Conservation (phyloP, 2,888 invertebrate species). For the Drosophila paranaensis region DNA sequence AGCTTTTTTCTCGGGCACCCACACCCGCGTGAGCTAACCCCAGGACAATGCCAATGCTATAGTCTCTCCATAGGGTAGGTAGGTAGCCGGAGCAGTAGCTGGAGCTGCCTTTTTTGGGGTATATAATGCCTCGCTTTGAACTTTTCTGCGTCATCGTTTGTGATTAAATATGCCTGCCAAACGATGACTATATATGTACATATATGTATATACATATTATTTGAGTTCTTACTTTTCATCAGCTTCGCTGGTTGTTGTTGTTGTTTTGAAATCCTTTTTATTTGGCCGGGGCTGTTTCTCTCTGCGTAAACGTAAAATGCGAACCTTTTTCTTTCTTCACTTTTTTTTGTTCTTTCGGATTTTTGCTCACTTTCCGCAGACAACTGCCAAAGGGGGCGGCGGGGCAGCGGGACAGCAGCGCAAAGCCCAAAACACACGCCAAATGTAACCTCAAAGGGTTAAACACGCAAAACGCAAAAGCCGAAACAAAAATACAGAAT, state of each 20-base stretch:
- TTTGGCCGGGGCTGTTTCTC: constrained; percentile 68
- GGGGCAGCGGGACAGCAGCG: neutral
- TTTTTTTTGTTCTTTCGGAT: constrained; percentile 25
- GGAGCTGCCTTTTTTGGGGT: constrained; percentile 61
- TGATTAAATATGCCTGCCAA: constrained; percentile 73
- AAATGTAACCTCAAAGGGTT: constrained; percentile 82
- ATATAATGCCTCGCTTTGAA: constrained; percentile 71
- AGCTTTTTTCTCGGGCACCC: constrained; percentile 39
- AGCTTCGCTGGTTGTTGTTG: constrained; percentile 55
- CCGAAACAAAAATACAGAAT: constrained; percentile 62
- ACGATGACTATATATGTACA: constrained; percentile 39
- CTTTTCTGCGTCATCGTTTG: constrained; percentile 79
- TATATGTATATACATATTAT: constrained; percentile 28
- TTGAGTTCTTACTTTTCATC: constrained; percentile 79
- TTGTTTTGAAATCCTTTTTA: constrained; percentile 74
- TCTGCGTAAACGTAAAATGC: constrained; percentile 73
- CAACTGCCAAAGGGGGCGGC: constrained; percentile 33
- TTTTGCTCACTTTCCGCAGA: constrained; percentile 62
- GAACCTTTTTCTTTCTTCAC: constrained; percentile 61
- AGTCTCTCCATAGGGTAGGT: constrained; percentile 13
- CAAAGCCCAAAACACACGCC: constrained; percentile 69
- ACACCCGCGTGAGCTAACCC: constrained; percentile 38
- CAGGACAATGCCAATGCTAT: constrained; percentile 35
- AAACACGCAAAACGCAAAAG: constrained; percentile 82
- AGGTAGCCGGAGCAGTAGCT: constrained; percentile 8